These are phyloP conservation scores for Lagocephalus sceleratus DNA, from an alignment of 2,797 vertebrate species.

Conservation along the genomic window DNA sequence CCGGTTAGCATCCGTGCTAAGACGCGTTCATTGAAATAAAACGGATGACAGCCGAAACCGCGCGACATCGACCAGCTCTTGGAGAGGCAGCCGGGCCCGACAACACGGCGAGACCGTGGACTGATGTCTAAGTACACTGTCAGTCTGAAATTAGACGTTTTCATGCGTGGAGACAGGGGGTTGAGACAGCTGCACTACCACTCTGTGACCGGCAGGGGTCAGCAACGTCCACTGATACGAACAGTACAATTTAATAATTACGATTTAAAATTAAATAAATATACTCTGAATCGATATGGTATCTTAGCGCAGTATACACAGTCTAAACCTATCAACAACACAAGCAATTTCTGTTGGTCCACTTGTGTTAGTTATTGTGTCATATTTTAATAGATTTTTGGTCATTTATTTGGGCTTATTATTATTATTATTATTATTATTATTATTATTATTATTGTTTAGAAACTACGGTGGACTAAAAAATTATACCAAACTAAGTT, in stretches of 20 bases:
- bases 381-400: too few relatives aligned
- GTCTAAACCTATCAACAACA: too few relatives aligned
- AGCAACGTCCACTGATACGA: constrained; percentile 16
- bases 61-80: not conserved
- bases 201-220: constrained; percentile 46
- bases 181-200: constrained; percentile 6
- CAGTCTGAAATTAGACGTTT: not conserved
- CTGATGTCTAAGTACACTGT: not conserved
- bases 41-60: not conserved
- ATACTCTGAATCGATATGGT: too few relatives aligned
- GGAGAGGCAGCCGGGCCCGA: not conserved
- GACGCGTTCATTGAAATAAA: constrained; percentile 15
- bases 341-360: too few relatives aligned
- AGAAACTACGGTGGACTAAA: too few relatives aligned
- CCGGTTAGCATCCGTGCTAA: constrained; percentile 31
- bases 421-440: too few relatives aligned
- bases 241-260: not conserved
- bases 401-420: too few relatives aligned
- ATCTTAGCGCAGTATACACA: too few relatives aligned
- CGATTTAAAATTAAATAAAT: not conserved
- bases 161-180: not conserved
- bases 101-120: rapidly evolving
- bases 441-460: too few relatives aligned
- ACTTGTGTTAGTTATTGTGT: too few relatives aligned
- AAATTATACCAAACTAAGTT: too few relatives aligned